Conservation (phyloP, 2,888 invertebrate genomes). For the Glaucopsyche alexis region DNA sequence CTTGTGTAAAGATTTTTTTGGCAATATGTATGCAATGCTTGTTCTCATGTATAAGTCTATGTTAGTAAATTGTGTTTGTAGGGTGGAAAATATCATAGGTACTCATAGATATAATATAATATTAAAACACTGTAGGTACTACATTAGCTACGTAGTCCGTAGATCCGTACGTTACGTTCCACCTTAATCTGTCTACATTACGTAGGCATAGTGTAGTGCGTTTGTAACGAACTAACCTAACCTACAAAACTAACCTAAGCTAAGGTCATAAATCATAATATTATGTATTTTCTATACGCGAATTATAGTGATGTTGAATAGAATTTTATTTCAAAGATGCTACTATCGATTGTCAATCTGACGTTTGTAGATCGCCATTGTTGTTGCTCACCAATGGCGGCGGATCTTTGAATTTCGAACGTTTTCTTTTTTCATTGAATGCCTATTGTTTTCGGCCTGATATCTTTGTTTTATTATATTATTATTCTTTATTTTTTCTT, state of each 20-base stretch:
- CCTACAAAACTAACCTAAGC: no score
- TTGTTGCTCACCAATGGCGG: slow-evolving; percentile 59
- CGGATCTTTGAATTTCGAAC: slow-evolving; percentile 60
- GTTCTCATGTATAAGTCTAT: no score
- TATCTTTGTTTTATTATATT: slow-evolving; percentile 5
- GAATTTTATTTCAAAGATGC: slow-evolving; percentile 9
- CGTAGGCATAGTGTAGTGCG: neutral
- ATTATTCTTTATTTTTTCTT: neutral
- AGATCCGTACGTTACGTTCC: slow-evolving; percentile 1
- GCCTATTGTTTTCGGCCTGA: slow-evolving; percentile 52
- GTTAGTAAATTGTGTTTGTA: no score
- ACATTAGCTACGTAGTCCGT: no score
- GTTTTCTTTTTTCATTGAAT: slow-evolving; percentile 55
- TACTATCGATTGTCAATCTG: slow-evolving; percentile 69
- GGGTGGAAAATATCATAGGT: no score
- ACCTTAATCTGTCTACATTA: neutral
- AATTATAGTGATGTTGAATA: neutral
- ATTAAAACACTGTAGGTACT: no score
- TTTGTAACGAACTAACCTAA: no score
- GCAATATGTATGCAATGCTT: no score
- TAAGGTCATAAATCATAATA: neutral
- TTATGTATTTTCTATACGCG: no score
- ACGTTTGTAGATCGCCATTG: slow-evolving; percentile 64
- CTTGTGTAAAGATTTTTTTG: no score
- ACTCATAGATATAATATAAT: no score